phyloP scores from a whole-genome alignment of 2,113 vertebrate genomes.

The Ciconia stormi region DNA sequence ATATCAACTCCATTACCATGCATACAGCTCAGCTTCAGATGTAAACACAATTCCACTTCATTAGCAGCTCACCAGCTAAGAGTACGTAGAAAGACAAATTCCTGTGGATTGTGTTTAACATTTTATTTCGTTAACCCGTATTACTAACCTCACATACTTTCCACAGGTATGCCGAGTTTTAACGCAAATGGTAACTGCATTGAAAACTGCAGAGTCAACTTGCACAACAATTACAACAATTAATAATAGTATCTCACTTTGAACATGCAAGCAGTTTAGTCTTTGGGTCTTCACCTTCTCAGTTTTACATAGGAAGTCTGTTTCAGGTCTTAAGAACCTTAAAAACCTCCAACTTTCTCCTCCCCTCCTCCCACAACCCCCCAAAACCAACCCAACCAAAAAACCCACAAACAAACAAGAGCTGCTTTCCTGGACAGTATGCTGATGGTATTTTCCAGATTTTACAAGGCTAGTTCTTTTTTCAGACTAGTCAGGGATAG shows the following conservation, averaged over 20 bases:
- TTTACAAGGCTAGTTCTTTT: background rate
- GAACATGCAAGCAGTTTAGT: background rate
- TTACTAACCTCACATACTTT: background rate
- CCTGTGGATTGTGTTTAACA: background rate
- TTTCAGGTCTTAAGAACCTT: background rate
- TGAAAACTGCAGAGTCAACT: background rate
- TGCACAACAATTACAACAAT: background rate
- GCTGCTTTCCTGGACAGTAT: background rate
- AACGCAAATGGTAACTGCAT: background rate
- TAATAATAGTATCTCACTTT: background rate
- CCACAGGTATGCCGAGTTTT: background rate
- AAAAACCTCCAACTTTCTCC: background rate
- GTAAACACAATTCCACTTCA: background rate
- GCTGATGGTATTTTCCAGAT: background rate
- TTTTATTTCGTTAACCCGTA: background rate
- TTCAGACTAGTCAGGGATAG: background rate
- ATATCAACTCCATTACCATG: background rate
- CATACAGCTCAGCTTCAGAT: background rate
- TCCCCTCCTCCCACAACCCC: rapidly evolving
- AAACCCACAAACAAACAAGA: background rate
- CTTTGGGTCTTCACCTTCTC: background rate
- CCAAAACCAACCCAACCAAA: background rate
- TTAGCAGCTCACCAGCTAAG: background rate
- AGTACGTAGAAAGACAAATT: background rate
- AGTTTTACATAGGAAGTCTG: background rate